Percentiles rank a stretch among this genome's conserved stretches.
These are phyloP conservation scores for Pangasianodon hypophthalmus DNA, from an alignment of 2,113 vertebrate species.

Conservation along the genomic window DNA sequence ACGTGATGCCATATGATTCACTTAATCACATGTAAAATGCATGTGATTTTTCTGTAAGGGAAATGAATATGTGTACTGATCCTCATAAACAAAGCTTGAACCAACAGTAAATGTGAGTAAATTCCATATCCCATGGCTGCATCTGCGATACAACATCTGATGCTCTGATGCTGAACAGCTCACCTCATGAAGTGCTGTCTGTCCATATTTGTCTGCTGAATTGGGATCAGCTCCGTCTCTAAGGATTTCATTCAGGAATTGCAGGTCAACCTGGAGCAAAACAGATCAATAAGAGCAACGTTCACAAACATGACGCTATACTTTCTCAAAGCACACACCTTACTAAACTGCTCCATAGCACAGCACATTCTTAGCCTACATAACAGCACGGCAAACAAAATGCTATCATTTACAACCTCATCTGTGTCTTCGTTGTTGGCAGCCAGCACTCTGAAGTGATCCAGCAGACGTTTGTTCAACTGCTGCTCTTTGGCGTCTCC, in stretches of 20 bases:
- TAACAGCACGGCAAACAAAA: background rate
- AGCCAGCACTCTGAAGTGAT: conserved; percentile 68
- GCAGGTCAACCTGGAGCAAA: conserved; percentile 64
- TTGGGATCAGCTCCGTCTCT: conserved; percentile 67
- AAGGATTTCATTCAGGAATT: conserved; percentile 60
- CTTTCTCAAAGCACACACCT: conserved; percentile 4
- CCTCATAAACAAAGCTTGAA: background rate
- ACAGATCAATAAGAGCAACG: conserved; percentile 7
- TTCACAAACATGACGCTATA: background rate
- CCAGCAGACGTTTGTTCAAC: conserved; percentile 63
- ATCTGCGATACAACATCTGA: background rate
- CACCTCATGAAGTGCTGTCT: conserved; percentile 73
- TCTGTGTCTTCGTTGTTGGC: conserved; percentile 62
- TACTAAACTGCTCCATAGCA: background rate
- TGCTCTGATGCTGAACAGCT: conserved; percentile 6
- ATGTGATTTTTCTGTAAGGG: background rate
- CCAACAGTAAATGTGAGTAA: background rate
- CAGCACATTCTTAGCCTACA: background rate
- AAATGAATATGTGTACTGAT: background rate
- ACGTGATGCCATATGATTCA: background rate
- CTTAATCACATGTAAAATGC: background rate
- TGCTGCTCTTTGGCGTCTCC: conserved; percentile 20
- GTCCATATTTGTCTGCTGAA: conserved; percentile 66
- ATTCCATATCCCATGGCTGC: background rate
- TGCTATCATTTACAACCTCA: conserved; percentile 47